Base-by-base conservation (phyloP, 2,797 vertebrate genomes). In the Heterohyrax brucei region DNA sequence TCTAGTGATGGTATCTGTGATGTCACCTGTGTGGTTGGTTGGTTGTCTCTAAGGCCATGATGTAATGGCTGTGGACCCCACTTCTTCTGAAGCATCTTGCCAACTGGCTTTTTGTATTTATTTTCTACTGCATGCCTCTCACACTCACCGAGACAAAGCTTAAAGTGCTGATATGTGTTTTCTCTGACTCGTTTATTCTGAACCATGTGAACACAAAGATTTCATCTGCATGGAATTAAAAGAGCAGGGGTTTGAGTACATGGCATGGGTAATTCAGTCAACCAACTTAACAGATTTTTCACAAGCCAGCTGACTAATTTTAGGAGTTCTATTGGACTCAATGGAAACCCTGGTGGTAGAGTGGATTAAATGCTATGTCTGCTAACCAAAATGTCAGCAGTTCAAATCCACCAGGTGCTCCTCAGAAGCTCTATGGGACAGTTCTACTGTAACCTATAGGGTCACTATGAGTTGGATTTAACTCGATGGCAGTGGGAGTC, bases 261-360 rank as follows among this genome's bases (percentile, higher is more conserved):
- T 6, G 48, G 75, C 6, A 39, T 53, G 12, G 33, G 50, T 18
- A 93, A 44, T 46, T 94, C 22, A 73, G 44, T 83, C 26, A 53
- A 92, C 18, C 18, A 28, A 90, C 22, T 92, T 56, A 82, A 70
- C 16, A 62, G 18, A 73, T 22, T 89, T 96, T 83, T 89, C 66
- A n/a, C 87, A 81, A 96, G 6, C 10, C 78, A 30, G 50, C 48
- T 86, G 26, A 91, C 30, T 72, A 93, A 39, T 91, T 91, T 84
- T 30, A 46, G n/a, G 10, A 64, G 10, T 86, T 79, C 53, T 80
- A 28, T 26, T 81, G 21, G 24, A 73, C 33, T 73, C 19, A 9
- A 13, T 39, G 50, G 50, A 53, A 53, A 53, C 50, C 50, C 50
- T 53, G 50, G 50, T 53, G 50, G 50, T 13, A 13, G 4, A 53